Percentiles rank a stretch among this genome's conserved stretches.
Evolutionary conservation across 2,797 vertebrate species (phyloP).

Genomic region (Pristis pectinata): DNA sequence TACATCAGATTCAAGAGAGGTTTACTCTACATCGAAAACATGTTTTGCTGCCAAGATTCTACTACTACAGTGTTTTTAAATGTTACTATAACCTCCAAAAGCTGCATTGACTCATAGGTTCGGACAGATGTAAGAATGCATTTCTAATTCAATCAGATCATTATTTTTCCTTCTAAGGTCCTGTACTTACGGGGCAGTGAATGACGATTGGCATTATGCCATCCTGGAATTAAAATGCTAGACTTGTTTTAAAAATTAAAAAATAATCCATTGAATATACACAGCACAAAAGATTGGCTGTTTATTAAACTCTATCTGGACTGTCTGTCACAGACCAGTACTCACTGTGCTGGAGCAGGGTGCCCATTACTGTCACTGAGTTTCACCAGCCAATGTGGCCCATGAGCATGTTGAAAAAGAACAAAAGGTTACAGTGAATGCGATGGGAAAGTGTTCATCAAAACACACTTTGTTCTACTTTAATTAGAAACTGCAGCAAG

Average conservation of each 20-base stretch:
- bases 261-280: not conserved
- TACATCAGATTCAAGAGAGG: not conserved
- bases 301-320: slow-evolving; percentile 33
- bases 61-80: not conserved
- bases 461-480: slow-evolving; percentile 37
- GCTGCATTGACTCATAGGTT: not conserved
- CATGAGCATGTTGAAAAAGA: slow-evolving; percentile 26
- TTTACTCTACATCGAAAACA: not conserved
- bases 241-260: not conserved
- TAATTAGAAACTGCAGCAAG: slow-evolving; percentile 28
- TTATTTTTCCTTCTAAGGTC: slow-evolving; percentile 5
- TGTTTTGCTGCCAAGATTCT: not conserved
- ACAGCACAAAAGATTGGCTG: not conserved
- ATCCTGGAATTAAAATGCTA: not conserved
- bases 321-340: slow-evolving; percentile 21
- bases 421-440: slow-evolving; percentile 28
- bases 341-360: slow-evolving; percentile 17
- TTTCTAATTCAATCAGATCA: not conserved
- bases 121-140: not conserved
- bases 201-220: slow-evolving; percentile 7
- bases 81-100: not conserved
- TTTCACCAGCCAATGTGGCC: not conserved
- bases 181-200: not conserved
- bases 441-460: slow-evolving; percentile 30
- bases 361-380: slow-evolving; percentile 9